Evolutionary conservation across 1,140 invertebrate species (phyloP), one percentile per base, ranked within the genome.

Genomic region (Pachyrhynchus sulphureomaculatus): DNA sequence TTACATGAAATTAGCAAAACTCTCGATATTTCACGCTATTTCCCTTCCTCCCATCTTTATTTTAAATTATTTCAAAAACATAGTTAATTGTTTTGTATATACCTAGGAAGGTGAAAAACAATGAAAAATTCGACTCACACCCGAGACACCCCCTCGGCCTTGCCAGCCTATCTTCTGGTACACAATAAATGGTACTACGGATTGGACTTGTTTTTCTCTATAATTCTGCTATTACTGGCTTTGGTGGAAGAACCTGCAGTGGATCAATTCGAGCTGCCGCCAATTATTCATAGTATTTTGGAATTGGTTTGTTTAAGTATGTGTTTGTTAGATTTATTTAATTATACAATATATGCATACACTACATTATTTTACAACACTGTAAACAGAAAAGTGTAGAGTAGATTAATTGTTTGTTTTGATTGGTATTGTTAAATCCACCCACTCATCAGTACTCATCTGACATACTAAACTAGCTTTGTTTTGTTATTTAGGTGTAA

Each of bases 21-120:
- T n/a, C n/a, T n/a, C n/a, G n/a, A n/a, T n/a, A n/a, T n/a, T n/a
- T n/a, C n/a, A n/a, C n/a, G n/a, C n/a, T n/a, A n/a, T n/a, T n/a
- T n/a, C n/a, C n/a, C n/a, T n/a, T n/a, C 6, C 12, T 47, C 6
- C 13, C 20, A 15, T 6, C 44, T 18, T 23, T 26, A 4, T 17
- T 47, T 12, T 49, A 24, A 21, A 32, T 36, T n/a, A n/a, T n/a
- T n/a, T n/a, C n/a, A n/a, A n/a, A n/a, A n/a, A n/a, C n/a, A n/a
- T n/a, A n/a, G n/a, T n/a, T n/a, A n/a, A n/a, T n/a, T n/a, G n/a
- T n/a, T n/a, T n/a, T n/a, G n/a, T n/a, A n/a, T n/a, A n/a, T n/a
- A n/a, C n/a, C n/a, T n/a, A 93, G 87, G 93, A 96, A 86, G 93
- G 92, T 9, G 83, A 86, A 77, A n/a, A 94, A 95, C 71, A 96